Evolutionary conservation across 2,888 invertebrate genomes (phyloP).

Genomic region (Galeopsomyia nigrocyanea): DNA sequence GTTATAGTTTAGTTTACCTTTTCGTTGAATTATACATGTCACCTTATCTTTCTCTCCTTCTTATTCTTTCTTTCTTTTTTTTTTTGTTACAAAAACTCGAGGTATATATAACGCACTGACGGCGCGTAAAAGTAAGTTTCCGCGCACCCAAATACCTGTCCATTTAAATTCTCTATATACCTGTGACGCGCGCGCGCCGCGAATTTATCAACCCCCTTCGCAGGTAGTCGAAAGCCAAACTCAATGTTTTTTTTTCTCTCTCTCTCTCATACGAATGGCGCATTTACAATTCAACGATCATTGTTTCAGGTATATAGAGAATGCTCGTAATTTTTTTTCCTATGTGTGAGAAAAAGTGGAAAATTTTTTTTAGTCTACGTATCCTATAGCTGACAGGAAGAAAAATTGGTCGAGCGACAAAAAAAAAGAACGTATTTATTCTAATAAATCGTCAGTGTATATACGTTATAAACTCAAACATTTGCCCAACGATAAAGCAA

Average conservation of each 20-base stretch:
- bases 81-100: too few relatives aligned
- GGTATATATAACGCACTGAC: neutral
- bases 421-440: neutral
- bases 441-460: neutral
- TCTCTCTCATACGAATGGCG: neutral
- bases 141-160: constrained; percentile 5
- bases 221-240: constrained; percentile 34
- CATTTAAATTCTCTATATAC: constrained; percentile 30
- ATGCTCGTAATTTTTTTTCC: constrained; percentile 21
- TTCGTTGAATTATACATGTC: too few relatives aligned
- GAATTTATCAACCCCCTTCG: constrained; percentile 31
- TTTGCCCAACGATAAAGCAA: too few relatives aligned
- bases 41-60: too few relatives aligned
- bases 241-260: constrained; percentile 7
- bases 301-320: neutral
- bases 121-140: neutral
- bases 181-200: constrained; percentile 13
- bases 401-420: neutral
- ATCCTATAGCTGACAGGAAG: neutral
- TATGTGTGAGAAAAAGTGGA: too few relatives aligned
- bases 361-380: too few relatives aligned
- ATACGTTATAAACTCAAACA: too few relatives aligned
- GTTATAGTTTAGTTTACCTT: constrained; percentile 11
- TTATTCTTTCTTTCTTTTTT: too few relatives aligned
- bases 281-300: constrained; percentile 9